Base-by-base conservation (phyloP, 2,113 vertebrate species). In the Podilymbus podiceps region DNA sequence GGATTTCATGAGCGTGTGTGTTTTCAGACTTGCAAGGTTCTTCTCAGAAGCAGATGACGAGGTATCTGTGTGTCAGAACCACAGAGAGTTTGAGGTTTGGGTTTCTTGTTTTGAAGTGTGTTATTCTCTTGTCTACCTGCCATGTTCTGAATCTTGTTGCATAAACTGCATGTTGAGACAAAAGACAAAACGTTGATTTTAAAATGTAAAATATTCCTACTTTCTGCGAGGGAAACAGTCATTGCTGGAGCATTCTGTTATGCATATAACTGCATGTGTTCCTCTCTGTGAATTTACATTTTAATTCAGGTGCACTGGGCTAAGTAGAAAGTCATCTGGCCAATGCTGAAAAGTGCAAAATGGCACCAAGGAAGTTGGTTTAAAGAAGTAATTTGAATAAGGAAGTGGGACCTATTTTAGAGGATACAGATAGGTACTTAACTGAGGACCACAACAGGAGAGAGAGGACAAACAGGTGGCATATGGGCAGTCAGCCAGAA, bases 231-330 rank as follows among this genome's bases (percentile, higher is more conserved):
- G 42, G 42, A 42, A 42, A 42, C 42, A 42, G 42, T 42, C 42
- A 42, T 42, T 15, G 42, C 42, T 42, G 42, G 42, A 42, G 42
- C 42, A 42, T 42, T 42, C 42, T 42, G 42, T 42, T 42, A 12
- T 42, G 42, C 42, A 42, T 12, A 5, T 40, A 58, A 55, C 19
- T 44, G 24, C 22, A 20, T 0, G 0, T 2, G 4, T 49, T 77
- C 27, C 73, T 90, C 24, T 24, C 13, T 33, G 15, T 30, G 27
- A 66, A 24, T 62, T 74, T 24, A 12, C 19, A 11, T 68, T 80
- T 84, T 22, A 44, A 40, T 89, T 72, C 33, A 40, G 40, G 50
- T 63, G 21, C 12, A 27, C 21, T 60, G 8, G 38, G 38, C 38
- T 63, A 30, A 50, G 40, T n/a, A 47, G 47, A 21, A 68, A 33